Percentiles rank a stretch among this genome's conserved stretches.
These are phyloP conservation scores for Sphinx pinastri DNA, from an alignment of 2,888 invertebrate species.

Conservation along the genomic window DNA sequence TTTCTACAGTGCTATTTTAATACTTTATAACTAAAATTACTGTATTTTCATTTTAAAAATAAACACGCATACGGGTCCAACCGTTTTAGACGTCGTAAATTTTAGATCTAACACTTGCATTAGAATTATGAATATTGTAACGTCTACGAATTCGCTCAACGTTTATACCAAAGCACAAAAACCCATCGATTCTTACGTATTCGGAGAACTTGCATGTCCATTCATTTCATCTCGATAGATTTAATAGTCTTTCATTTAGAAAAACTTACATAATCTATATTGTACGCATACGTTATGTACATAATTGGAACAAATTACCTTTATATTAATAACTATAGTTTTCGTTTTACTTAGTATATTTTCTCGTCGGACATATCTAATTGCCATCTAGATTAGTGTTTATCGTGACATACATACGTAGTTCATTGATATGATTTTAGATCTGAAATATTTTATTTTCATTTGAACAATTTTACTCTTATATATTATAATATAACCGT, in stretches of 20 bases:
- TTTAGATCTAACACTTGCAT: conserved; percentile 80
- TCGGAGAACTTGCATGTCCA: conserved; percentile 73
- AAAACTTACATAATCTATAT: conserved; percentile 80
- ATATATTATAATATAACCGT: background rate
- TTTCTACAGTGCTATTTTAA: conserved; percentile 69
- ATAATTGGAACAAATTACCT: conserved; percentile 51
- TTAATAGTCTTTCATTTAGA: conserved; percentile 81
- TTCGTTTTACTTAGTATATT: conserved; percentile 25
- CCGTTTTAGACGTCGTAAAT: conserved; percentile 79
- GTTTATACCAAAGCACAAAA: conserved; percentile 84
- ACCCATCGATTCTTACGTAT: conserved; percentile 81
- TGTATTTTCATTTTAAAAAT: conserved; percentile 68
- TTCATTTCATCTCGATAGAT: conserved; percentile 73
- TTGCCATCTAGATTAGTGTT: conserved; percentile 66
- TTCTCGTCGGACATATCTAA: conserved; percentile 62
- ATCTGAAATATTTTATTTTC: conserved; percentile 56
- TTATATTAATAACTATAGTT: conserved; percentile 13
- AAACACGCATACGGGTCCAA: conserved; percentile 83
- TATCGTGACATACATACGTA: conserved; percentile 36
- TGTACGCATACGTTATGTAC: conserved; percentile 54
- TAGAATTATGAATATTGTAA: conserved; percentile 77
- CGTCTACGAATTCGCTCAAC: conserved; percentile 81
- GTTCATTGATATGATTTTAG: conserved; percentile 55
- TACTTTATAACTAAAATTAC: conserved; percentile 54
- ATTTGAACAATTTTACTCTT: conserved; percentile 1